A percentile compares a stretch with the other conserved stretches of the same genome.
These are phyloP conservation scores for Orchesellides sinensis DNA, from an alignment of 2,888 invertebrate genomes.

Conservation along the genomic window DNA sequence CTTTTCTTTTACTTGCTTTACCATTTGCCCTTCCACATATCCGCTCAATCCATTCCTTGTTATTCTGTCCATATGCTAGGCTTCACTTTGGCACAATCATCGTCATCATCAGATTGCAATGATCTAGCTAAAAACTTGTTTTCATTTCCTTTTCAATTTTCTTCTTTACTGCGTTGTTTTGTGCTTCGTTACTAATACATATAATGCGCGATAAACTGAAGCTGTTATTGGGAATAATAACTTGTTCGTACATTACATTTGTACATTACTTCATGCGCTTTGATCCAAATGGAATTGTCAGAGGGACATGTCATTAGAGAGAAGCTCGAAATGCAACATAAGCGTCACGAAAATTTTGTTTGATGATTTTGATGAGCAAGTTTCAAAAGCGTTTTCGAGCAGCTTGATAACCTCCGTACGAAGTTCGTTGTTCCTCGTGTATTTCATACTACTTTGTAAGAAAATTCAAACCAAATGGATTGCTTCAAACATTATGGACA, in stretches of 20 bases:
- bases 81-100: slow-evolving; percentile 63
- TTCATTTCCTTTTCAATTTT: slow-evolving; percentile 56
- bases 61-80: slow-evolving; percentile 45
- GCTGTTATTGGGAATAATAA: not conserved
- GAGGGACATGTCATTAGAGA: not conserved
- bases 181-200: no score
- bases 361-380: not conserved
- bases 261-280: no score
- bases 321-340: no score
- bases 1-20: slow-evolving; percentile 43
- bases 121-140: slow-evolving; percentile 23
- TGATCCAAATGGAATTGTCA: slow-evolving; percentile 5
- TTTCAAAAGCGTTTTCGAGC: no score
- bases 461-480: no score
- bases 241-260: no score
- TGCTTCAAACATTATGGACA: no score
- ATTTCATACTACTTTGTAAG: no score
- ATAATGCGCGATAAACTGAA: no score
- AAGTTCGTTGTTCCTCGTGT: no score
- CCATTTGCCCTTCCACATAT: slow-evolving; percentile 51
- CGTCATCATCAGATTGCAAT: slow-evolving; percentile 36
- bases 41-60: slow-evolving; percentile 35
- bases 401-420: not conserved
- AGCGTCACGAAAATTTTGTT: no score
- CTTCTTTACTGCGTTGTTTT: slow-evolving; percentile 17